Evolutionary conservation across 1,140 invertebrate genomes (phyloP), one percentile per base, ranked within the genome.

Genomic region (Bombus ignitus): DNA sequence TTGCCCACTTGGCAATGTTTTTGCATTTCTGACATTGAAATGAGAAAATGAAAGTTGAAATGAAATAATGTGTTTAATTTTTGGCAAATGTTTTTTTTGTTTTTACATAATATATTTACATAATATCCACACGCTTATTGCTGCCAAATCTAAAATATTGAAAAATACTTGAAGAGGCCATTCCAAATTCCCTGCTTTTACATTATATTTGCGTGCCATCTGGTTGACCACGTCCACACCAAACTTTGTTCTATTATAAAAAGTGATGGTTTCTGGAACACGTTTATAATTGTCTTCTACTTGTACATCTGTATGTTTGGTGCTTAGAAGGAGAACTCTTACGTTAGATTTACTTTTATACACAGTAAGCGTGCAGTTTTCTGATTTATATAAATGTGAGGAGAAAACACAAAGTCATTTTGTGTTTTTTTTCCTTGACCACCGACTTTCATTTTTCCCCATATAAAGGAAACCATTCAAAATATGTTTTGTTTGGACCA

Each of bases 61-160:
- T 44, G 12, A 86, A 28, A 35, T 28, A 66, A 85, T 80, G 37
- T 39, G 76, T 80, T 39, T 85, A n/a, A 66, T 28, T 13, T 62
- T 75, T 59, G 37, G 71, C 79, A 42, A 66, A 78, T 42, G 39
- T 42, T 42, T 0, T 1, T 0, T 10, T 42, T 10, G 8, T 1
- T 42, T 1, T 39, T 32, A 32, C 9, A 39, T 10, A 10, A 39
- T 39, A 15, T 75, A 37, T 74, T 72, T 85, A 39, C 47, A 73
- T 32, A 78, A 68, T 65, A 84, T 80, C 28, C 76, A 85, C 5
- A 76, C 83, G 28, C 79, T 85, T 85, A 85, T 68, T 25, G 76
- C 35, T 74, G 76, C 76, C 68, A 92, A 73, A 32, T 32, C n/a
- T 32, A 47, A 73, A 47, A 73, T 73, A 25, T 73, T 47, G 8